Conservation (phyloP, 2,797 vertebrate genomes). For the Antennarius maculatus region DNA sequence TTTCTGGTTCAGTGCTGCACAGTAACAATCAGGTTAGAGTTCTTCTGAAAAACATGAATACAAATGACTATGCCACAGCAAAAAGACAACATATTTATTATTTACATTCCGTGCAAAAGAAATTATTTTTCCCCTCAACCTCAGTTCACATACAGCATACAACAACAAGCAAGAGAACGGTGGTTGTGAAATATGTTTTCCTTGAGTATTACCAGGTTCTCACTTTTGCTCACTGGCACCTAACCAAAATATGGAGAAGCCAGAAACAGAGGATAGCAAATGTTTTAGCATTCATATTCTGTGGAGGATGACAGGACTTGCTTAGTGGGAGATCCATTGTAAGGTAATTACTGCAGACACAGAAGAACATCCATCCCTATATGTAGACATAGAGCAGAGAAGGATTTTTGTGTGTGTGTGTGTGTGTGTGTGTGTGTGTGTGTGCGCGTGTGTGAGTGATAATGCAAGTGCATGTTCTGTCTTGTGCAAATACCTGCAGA, state of each 20-base stretch:
- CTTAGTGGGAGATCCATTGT: slow-evolving; percentile 24
- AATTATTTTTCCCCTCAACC: slow-evolving; percentile 25
- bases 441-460: slow-evolving; percentile 49
- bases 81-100: slow-evolving; percentile 61
- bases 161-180: slow-evolving; percentile 40
- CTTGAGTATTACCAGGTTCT: slow-evolving; percentile 21
- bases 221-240: slow-evolving; percentile 48
- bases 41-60: slow-evolving; percentile 36
- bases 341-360: slow-evolving; percentile 35
- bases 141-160: slow-evolving; percentile 31
- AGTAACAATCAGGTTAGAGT: slow-evolving; percentile 21
- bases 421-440: slow-evolving; percentile 28
- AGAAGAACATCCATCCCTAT: slow-evolving; percentile 40
- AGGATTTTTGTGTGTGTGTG: slow-evolving; percentile 32
- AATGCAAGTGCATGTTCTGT: slow-evolving; percentile 57
- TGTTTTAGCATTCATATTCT: slow-evolving; percentile 21
- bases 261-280: slow-evolving; percentile 20
- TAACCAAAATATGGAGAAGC: slow-evolving; percentile 37
- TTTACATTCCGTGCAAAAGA: slow-evolving; percentile 45
- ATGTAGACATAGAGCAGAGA: slow-evolving; percentile 43
- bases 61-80: slow-evolving; percentile 23
- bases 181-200: slow-evolving; percentile 45
- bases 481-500: slow-evolving; percentile 65
- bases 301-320: slow-evolving; percentile 21
- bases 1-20: slow-evolving; percentile 39